Evolutionary conservation across 2,113 vertebrate species (phyloP).

Genomic region (Notarius quadriscutis): DNA sequence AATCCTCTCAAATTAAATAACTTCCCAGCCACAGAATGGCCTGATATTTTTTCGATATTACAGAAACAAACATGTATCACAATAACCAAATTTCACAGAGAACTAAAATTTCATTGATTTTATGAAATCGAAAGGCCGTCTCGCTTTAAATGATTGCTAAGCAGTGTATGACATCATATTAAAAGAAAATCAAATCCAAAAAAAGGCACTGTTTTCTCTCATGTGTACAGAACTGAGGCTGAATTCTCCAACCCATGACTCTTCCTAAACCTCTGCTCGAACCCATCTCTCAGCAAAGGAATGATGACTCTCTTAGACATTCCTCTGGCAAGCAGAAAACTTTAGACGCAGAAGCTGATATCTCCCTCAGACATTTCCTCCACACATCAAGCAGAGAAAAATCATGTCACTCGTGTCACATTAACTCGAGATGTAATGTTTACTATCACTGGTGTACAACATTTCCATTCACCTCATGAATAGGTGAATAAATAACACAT

Average conservation of each 20-base stretch:
- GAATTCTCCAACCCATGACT: not conserved
- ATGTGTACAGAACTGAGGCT: not conserved
- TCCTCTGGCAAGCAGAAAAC: not conserved
- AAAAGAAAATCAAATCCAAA: not conserved
- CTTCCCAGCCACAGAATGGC: too few species aligned
- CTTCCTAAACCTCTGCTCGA: not conserved
- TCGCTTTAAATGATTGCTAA: not conserved
- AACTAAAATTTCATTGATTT: too few species aligned
- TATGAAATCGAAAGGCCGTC: too few species aligned
- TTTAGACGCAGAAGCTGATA: not conserved
- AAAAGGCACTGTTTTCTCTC: not conserved
- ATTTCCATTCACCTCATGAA: not conserved
- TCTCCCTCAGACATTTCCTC: not conserved
- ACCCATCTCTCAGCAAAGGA: not conserved
- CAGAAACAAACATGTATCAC: too few species aligned
- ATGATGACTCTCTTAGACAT: conserved; percentile 4
- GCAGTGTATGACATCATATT: not conserved
- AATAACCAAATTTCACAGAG: too few species aligned
- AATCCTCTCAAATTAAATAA: too few species aligned
- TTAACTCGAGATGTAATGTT: not conserved
- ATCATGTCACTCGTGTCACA: not conserved
- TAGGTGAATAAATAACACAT: not conserved
- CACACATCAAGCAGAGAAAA: not conserved
- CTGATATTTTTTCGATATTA: too few species aligned
- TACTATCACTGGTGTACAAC: not conserved